Percentiles rank a stretch among this genome's conserved stretches.
Evolutionary conservation across 2,797 vertebrate species (phyloP).

Genomic region (Sphaeramia orbicularis): DNA sequence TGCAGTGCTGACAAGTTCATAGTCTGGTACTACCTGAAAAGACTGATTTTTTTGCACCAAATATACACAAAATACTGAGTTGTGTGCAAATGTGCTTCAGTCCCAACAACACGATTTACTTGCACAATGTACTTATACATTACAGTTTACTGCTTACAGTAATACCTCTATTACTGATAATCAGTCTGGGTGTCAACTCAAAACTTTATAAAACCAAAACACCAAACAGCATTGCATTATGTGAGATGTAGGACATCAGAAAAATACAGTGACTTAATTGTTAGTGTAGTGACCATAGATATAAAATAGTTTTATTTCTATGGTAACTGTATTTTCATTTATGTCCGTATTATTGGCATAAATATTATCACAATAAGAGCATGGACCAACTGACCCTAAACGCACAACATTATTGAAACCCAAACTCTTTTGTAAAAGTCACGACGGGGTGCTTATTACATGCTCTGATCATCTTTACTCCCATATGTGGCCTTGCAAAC

Average conservation of each 20-base stretch:
- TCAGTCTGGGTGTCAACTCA: conserved; percentile 56
- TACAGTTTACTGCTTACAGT: conserved; percentile 61
- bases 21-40: conserved; percentile 33
- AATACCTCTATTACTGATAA: conserved; percentile 56
- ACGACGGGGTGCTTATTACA: conserved; percentile 62
- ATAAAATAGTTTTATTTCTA: conserved; percentile 58
- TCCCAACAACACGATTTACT: conserved; percentile 69
- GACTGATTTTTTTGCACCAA: conserved; percentile 30
- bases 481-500: conserved; percentile 38
- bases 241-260: conserved; percentile 42
- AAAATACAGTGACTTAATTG: conserved; percentile 35
- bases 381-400: conserved; percentile 44
- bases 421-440: conserved; percentile 61
- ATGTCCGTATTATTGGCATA: conserved; percentile 54
- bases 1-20: conserved; percentile 38
- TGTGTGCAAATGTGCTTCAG: conserved; percentile 71
- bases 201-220: conserved; percentile 62
- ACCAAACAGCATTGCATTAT: conserved; percentile 63
- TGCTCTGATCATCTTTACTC: conserved; percentile 60
- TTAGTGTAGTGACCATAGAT: conserved; percentile 50
- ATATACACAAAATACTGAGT: conserved; percentile 47
- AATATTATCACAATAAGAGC: conserved; percentile 64
- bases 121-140: conserved; percentile 66
- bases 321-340: conserved; percentile 40
- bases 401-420: conserved; percentile 53